Evolutionary conservation across 2,113 vertebrate species (phyloP).

Genomic region (Pungitius pungitius): DNA sequence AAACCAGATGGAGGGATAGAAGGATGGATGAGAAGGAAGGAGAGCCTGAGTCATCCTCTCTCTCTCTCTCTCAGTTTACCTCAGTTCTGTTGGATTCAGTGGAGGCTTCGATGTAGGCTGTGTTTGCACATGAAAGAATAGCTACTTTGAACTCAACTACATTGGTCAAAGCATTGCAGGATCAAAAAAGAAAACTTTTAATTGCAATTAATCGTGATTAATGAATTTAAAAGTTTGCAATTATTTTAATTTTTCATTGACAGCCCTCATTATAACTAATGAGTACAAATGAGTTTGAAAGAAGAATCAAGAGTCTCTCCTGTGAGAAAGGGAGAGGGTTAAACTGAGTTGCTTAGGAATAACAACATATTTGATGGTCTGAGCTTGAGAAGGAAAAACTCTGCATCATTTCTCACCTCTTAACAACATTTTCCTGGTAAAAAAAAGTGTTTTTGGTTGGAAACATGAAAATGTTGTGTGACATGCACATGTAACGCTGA

Average conservation of each 20-base stretch:
- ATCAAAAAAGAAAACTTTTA: neutral
- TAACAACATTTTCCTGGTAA: too few species aligned
- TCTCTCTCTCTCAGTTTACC: slow-evolving; percentile 30
- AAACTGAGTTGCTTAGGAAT: neutral
- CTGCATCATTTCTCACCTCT: neutral
- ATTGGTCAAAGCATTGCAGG: slow-evolving; percentile 12
- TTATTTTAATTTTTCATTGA: too few species aligned
- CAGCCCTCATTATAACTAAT: too few species aligned
- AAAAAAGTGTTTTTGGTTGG: neutral
- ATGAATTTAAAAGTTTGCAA: too few species aligned
- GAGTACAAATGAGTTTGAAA: neutral
- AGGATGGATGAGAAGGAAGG: slow-evolving; percentile 58
- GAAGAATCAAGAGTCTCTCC: neutral
- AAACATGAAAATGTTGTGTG: neutral
- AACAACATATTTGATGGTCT: neutral
- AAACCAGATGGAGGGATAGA: slow-evolving; percentile 74
- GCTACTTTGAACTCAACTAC: slow-evolving; percentile 20
- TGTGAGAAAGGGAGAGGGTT: neutral
- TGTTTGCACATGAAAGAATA: slow-evolving; percentile 4
- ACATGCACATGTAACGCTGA: neutral
- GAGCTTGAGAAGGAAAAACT: neutral
- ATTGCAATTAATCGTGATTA: too few species aligned
- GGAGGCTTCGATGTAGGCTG: neutral
- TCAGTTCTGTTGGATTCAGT: slow-evolving; percentile 23
- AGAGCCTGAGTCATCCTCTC: slow-evolving; percentile 69